Conservation (phyloP, 1,140 invertebrate species). For the Pogonomyrmex californicus region DNA sequence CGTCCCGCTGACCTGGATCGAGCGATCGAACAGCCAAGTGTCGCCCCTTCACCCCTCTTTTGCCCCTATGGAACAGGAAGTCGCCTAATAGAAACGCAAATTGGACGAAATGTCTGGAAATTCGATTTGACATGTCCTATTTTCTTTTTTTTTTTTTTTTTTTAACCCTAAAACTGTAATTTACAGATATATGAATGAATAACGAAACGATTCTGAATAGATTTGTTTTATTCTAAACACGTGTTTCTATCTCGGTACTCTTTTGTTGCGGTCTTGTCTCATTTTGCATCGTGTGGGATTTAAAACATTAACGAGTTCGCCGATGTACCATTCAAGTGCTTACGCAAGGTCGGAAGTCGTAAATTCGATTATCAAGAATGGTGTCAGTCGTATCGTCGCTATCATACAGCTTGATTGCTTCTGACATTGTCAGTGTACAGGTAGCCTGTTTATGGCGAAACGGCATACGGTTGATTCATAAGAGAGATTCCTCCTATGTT, state of each 20-base stretch:
- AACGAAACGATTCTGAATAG: constrained; percentile 1
- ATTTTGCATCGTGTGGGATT: neutral
- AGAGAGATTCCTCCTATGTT: constrained; percentile 25
- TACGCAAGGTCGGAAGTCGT: constrained; percentile 83
- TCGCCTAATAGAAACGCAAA: constrained; percentile 39
- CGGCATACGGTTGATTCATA: neutral
- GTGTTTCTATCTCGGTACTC: neutral
- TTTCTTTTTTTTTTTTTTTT: neutral
- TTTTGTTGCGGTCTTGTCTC: neutral
- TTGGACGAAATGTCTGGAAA: constrained; percentile 21
- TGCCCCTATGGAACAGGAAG: neutral
- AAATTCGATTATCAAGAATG: constrained; percentile 84
- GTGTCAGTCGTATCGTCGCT: constrained; percentile 80
- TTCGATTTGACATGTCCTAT: constrained; percentile 14
- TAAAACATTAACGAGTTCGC: constrained; percentile 26
- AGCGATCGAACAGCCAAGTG: neutral
- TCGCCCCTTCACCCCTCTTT: neutral
- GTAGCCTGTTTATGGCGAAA: neutral
- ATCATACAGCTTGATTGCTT: constrained; percentile 38
- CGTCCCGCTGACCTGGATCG: constrained; percentile 8
- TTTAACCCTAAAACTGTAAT: neutral
- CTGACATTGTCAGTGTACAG: constrained; percentile 11
- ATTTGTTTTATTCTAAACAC: neutral
- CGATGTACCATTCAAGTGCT: constrained; percentile 65
- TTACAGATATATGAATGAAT: neutral